Base-by-base conservation (phyloP, 2,888 invertebrate species). In the Metallyticus violacea region DNA sequence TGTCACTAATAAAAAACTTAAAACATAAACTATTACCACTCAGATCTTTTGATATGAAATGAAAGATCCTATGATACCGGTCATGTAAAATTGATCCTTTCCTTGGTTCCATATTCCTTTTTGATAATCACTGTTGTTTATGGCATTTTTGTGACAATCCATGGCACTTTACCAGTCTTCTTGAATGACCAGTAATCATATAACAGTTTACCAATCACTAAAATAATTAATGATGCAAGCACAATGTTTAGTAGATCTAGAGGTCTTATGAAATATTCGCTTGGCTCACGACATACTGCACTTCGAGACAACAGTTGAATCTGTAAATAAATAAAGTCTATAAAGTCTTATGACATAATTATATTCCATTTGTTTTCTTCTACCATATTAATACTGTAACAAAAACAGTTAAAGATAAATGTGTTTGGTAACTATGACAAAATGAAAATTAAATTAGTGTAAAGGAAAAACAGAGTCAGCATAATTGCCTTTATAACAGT, bases 171-270 rank as follows among this genome's bases (percentile, higher is more conserved):
- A 0, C 97, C 97, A 27, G 96, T 96, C 87, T 94, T 95, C 91
- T 96, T 96, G 91, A 96, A 97, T 89, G 93, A 93, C 91, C 96
- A 96, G 92, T 97, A 97, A 91, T 97, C 97, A 90, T 97, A 97
- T 0, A 95, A 92, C 87, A 97, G 94, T 91, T 96, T 96, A 25
- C 95, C 94, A 76, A 97, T 91, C 7, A 97, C 93, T n/a, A 96
- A 91, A 1, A 97, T 89, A 88, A 97, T 96, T 85, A 97, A 91
- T 3, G 92, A 91, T 0, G 95, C 94, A 86, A 97, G 92, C 26
- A 95, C 92, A 83, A 95, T 93, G 90, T 97, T 97, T 1, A 97
- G 91, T 88, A 96, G 93, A 90, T 97, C 97, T 85, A 97, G 92
- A 1, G 95, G 93, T 91, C 95, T 94, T 78, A 96, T 93, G 25